phyloP scores from a whole-genome alignment of 2,797 vertebrate genomes.

The Sebastes wilsoni region DNA sequence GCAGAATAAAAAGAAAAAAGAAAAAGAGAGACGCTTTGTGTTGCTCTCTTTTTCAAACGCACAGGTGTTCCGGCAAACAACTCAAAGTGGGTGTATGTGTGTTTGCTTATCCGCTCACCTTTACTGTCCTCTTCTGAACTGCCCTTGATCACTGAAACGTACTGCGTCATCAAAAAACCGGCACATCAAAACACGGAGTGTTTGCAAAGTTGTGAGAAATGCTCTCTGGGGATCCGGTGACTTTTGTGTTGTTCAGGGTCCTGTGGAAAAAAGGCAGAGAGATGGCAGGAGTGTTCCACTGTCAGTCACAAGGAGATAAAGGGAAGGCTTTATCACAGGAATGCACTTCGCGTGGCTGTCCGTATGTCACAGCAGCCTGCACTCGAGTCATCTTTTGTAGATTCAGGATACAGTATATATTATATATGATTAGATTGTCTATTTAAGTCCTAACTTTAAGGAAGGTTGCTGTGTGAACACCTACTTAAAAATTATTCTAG shows the following conservation, averaged over 20 bases:
- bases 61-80: slow-evolving; percentile 78
- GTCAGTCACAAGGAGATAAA: slow-evolving; percentile 65
- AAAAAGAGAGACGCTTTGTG: slow-evolving; percentile 70
- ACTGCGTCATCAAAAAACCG: slow-evolving; percentile 76
- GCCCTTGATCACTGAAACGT: slow-evolving; percentile 77
- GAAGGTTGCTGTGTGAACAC: background rate
- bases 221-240: slow-evolving; percentile 74
- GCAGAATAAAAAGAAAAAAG: slow-evolving; percentile 50
- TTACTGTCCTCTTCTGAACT: slow-evolving; percentile 73
- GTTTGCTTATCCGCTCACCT: slow-evolving; percentile 68
- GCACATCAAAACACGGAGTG: slow-evolving; percentile 76
- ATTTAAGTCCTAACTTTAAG: background rate
- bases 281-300: slow-evolving; percentile 55
- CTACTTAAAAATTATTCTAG: background rate
- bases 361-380: slow-evolving; percentile 13
- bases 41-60: slow-evolving; percentile 69
- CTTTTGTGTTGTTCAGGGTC: slow-evolving; percentile 70
- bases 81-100: slow-evolving; percentile 53
- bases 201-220: slow-evolving; percentile 80
- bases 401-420: slow-evolving; percentile 1
- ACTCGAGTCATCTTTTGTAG: slow-evolving; percentile 22
- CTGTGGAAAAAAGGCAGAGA: slow-evolving; percentile 39
- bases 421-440: background rate
- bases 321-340: slow-evolving; percentile 55
- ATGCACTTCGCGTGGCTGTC: slow-evolving; percentile 18